phyloP scores from a whole-genome alignment of 2,113 vertebrate species.

The Neofelis nebulosa region DNA sequence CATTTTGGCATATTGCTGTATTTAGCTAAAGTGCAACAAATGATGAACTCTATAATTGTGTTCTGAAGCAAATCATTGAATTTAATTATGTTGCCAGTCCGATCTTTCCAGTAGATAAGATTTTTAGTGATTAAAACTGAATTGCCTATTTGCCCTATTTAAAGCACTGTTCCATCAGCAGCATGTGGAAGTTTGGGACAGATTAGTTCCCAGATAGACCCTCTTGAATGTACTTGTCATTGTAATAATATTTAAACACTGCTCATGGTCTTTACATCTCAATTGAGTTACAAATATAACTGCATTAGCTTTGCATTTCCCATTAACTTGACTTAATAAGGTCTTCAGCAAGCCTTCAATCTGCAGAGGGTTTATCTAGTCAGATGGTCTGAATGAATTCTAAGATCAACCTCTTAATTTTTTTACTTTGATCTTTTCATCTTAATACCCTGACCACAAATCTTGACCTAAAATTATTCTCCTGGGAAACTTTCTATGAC shows the following conservation, averaged over 20 bases:
- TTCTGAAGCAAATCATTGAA: background rate
- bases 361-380: background rate
- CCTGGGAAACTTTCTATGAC: background rate
- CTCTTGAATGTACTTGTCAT: background rate
- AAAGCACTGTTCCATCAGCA: background rate
- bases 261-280: background rate
- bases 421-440: slow-evolving; percentile 18
- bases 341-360: background rate
- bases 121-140: background rate
- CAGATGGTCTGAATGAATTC: background rate
- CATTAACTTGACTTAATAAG: background rate
- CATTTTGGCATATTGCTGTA: slow-evolving; percentile 29
- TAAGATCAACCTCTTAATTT: background rate
- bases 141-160: background rate
- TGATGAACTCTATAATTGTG: background rate
- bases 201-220: background rate
- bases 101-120: slow-evolving; percentile 37
- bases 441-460: background rate
- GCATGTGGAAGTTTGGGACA: background rate
- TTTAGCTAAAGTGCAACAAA: slow-evolving; percentile 9
- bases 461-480: slow-evolving; percentile 32
- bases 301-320: slow-evolving; percentile 7
- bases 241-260: slow-evolving; percentile 11
- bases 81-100: slow-evolving; percentile 34
- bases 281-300: background rate